Percentiles rank a stretch among this genome's conserved stretches.
phyloP scores from a whole-genome alignment of 1,140 invertebrate genomes.

The Macrocentrus cingulum region DNA sequence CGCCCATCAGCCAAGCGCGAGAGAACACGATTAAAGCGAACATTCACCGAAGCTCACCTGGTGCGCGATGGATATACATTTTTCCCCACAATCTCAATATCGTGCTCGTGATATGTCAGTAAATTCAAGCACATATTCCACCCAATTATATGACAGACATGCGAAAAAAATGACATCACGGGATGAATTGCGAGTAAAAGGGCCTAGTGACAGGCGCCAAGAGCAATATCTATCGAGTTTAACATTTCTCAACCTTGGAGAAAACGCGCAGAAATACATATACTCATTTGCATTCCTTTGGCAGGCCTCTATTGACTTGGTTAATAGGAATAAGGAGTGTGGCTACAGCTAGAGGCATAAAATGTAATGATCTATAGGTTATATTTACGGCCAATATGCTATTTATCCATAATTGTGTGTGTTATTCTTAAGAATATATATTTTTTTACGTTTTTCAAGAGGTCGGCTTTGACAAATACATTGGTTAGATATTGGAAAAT shows the following conservation, averaged over 20 bases:
- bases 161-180: not conserved
- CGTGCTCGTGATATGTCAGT: too few relatives aligned
- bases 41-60: slow-evolving; percentile 9
- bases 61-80: too few relatives aligned
- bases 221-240: not conserved
- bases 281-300: slow-evolving; percentile 5
- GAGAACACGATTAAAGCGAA: slow-evolving; percentile 18
- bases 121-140: too few relatives aligned
- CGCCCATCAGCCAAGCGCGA: slow-evolving; percentile 12
- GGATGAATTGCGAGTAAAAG: not conserved
- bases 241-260: not conserved
- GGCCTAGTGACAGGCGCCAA: not conserved
- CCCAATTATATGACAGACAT: too few relatives aligned
- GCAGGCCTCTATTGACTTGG: slow-evolving; percentile 3
- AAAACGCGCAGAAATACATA: not conserved
- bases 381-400: too few relatives aligned
- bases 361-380: not conserved
- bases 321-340: not conserved
- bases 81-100: too few relatives aligned
- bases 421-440: too few relatives aligned
- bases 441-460: not conserved
- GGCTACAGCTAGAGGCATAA: not conserved
- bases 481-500: too few relatives aligned
- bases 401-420: too few relatives aligned
- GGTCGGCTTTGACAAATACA: too few relatives aligned